Evolutionary conservation across 2,888 invertebrate genomes (phyloP).

Genomic region (Spatulosminthurus flaviceps): DNA sequence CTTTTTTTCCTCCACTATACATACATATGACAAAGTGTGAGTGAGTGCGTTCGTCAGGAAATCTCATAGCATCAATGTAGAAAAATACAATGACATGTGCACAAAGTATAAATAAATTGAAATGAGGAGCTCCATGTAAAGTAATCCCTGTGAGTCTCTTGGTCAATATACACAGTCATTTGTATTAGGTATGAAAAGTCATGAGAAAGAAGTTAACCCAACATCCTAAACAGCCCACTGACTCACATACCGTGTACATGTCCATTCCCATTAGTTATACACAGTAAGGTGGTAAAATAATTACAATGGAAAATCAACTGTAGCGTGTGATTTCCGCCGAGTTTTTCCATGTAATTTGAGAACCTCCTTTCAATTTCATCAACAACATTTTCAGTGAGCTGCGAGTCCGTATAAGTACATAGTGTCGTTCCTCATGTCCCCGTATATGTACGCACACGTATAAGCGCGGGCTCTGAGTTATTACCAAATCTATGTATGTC

Average conservation of each 20-base stretch:
- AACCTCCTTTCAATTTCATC: background rate
- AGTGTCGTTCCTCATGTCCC: too few relatives aligned
- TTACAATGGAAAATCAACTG: slow-evolving; percentile 9
- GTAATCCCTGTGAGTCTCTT: background rate
- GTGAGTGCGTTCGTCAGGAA: too few relatives aligned
- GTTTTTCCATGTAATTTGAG: slow-evolving; percentile 8
- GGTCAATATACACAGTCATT: background rate
- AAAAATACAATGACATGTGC: slow-evolving; percentile 13
- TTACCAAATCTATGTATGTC: too few relatives aligned
- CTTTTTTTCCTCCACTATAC: background rate
- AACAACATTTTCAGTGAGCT: too few relatives aligned
- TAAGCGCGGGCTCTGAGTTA: too few relatives aligned
- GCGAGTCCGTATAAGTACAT: too few relatives aligned
- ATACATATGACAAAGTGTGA: too few relatives aligned
- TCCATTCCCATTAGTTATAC: slow-evolving; percentile 3
- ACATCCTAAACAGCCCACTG: background rate
- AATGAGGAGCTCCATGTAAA: background rate
- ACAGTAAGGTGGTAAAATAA: slow-evolving; percentile 2
- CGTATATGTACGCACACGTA: too few relatives aligned
- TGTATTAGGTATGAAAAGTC: background rate
- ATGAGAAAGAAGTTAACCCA: background rate
- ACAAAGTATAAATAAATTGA: background rate
- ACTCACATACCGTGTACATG: background rate
- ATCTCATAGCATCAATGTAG: background rate
- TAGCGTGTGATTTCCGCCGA: slow-evolving; percentile 25